phyloP scores from a whole-genome alignment of 2,888 invertebrate species.

The Loripinus fragilis region DNA sequence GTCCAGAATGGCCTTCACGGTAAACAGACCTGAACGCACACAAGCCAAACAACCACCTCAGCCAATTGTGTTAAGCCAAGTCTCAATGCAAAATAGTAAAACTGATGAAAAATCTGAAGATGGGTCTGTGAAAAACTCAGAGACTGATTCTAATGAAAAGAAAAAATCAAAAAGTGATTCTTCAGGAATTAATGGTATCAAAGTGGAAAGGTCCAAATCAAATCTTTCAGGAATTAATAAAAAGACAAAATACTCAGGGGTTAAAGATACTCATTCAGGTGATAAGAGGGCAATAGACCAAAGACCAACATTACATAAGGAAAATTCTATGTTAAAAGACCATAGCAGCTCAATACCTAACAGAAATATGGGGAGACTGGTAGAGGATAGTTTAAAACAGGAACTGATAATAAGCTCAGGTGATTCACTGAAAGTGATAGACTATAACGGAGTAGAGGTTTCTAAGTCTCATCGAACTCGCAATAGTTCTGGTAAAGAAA shows the following conservation, averaged over 20 bases:
- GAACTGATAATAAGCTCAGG: conserved; percentile 7
- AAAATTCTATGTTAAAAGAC: not conserved
- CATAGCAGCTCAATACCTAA: conserved; percentile 14
- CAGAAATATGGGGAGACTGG: not conserved
- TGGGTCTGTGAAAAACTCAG: conserved; percentile 14
- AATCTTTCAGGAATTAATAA: conserved; percentile 40
- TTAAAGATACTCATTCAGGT: conserved; percentile 41
- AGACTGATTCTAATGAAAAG: conserved; percentile 33
- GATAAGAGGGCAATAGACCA: conserved; percentile 29
- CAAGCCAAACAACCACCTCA: conserved; percentile 21
- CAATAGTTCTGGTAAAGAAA: not conserved
- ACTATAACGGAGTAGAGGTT: not conserved
- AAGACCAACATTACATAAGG: not conserved
- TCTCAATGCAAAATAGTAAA: conserved; percentile 53
- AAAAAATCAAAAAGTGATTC: conserved; percentile 18
- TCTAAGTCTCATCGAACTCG: conserved; percentile 12
- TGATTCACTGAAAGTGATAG: not conserved
- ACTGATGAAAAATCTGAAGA: conserved; percentile 23
- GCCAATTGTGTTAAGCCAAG: conserved; percentile 43
- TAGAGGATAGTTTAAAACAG: conserved; percentile 5
- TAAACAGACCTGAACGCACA: conserved; percentile 24
- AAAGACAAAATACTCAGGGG: conserved; percentile 53
- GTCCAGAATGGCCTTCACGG: conserved; percentile 31
- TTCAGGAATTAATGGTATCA: not conserved
- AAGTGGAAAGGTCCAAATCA: conserved; percentile 55